Percentiles rank a stretch among this genome's conserved stretches.
Evolutionary conservation across 2,888 invertebrate species (phyloP).

Genomic region (Spilarctia lutea): DNA sequence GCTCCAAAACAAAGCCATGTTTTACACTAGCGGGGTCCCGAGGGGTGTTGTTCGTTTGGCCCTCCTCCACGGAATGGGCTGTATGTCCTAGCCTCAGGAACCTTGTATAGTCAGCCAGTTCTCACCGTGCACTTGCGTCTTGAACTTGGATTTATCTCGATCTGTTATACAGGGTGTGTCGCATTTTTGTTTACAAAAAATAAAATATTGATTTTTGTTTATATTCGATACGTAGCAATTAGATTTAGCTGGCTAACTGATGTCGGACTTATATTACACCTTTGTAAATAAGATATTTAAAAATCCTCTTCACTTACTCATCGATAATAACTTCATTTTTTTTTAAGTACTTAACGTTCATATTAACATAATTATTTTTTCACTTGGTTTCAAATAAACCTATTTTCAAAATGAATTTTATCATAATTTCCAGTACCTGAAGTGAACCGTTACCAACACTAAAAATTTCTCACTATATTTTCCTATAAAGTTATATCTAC

Average conservation of each 20-base stretch:
- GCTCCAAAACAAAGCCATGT: conserved; percentile 56
- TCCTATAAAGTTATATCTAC: neutral
- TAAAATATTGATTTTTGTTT: conserved; percentile 16
- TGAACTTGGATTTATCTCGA: conserved; percentile 86
- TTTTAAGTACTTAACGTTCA: no score
- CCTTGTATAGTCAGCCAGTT: conserved; percentile 77
- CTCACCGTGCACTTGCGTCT: conserved; percentile 76
- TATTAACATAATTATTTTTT: neutral
- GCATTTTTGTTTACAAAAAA: conserved; percentile 48
- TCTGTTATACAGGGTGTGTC: conserved; percentile 72
- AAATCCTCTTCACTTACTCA: neutral
- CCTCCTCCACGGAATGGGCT: conserved; percentile 70
- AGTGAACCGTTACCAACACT: neutral
- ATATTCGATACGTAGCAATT: neutral
- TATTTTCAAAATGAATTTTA: neutral
- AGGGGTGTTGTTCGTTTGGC: conserved; percentile 62
- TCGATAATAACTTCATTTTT: no score
- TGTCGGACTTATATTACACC: neutral
- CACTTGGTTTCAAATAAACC: neutral
- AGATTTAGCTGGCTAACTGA: neutral
- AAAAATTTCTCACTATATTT: neutral
- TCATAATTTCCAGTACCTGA: neutral
- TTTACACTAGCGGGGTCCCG: conserved; percentile 21
- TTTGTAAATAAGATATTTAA: no score
- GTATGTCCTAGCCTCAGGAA: conserved; percentile 70